Percentiles rank a stretch among this genome's conserved stretches.
Evolutionary conservation across 2,797 vertebrate genomes (phyloP).

Genomic region (Eulemur albifrons): DNA sequence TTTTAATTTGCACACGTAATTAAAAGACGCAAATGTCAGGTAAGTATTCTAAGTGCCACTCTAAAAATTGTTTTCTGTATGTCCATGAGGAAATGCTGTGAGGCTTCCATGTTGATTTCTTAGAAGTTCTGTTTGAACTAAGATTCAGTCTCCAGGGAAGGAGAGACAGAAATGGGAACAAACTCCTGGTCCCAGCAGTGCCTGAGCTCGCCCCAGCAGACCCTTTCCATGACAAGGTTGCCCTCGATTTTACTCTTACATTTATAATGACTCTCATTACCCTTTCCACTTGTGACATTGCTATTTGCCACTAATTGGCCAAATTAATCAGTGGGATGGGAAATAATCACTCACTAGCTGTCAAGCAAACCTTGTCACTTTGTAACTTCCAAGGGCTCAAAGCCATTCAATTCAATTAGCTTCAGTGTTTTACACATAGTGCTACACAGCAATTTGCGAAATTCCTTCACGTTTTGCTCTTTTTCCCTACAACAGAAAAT

Average conservation of each 20-base stretch:
- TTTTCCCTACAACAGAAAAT: background rate
- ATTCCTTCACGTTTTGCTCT: background rate
- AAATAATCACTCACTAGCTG: conserved; percentile 56
- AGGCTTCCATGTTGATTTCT: background rate
- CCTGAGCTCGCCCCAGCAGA: background rate
- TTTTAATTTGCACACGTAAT: background rate
- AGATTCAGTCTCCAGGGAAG: background rate
- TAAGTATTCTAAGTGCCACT: background rate
- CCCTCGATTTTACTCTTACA: conserved; percentile 57
- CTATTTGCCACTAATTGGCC: conserved; percentile 70
- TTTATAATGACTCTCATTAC: conserved; percentile 63
- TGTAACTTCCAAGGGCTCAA: conserved; percentile 38
- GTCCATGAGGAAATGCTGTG: background rate
- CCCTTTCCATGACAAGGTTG: conserved; percentile 41
- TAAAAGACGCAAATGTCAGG: background rate
- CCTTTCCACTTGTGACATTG: conserved; percentile 67
- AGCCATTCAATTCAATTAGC: conserved; percentile 52
- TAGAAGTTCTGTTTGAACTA: background rate
- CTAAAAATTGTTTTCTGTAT: background rate
- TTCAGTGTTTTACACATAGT: conserved; percentile 38
- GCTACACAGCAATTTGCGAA: background rate
- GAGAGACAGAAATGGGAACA: background rate
- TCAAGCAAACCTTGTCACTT: conserved; percentile 40
- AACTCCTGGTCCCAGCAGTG: background rate
- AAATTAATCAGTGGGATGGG: conserved; percentile 69